These are phyloP conservation scores for Centrocercus urophasianus DNA, from an alignment of 2,113 vertebrate species.

Conservation along the genomic window DNA sequence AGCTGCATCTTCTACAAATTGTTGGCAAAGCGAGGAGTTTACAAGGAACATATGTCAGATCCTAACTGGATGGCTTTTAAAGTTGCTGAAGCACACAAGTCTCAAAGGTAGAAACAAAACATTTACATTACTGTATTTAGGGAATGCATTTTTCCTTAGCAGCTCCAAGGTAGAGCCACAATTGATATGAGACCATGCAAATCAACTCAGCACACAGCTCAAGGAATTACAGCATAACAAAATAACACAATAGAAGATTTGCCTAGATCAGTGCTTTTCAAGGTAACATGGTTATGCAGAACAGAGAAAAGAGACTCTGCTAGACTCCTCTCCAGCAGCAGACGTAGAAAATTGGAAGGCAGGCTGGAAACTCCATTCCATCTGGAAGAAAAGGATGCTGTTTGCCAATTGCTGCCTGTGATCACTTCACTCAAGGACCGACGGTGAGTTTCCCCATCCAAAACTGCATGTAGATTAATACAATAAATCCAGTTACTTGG, in stretches of 20 bases:
- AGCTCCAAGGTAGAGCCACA: background rate
- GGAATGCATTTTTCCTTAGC: background rate
- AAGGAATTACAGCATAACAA: background rate
- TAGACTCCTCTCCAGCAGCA: background rate
- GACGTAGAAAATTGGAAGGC: background rate
- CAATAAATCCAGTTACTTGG: background rate
- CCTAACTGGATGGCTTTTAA: background rate
- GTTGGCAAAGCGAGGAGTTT: background rate
- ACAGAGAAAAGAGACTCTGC: background rate
- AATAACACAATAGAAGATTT: background rate
- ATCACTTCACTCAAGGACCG: background rate
- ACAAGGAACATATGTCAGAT: background rate
- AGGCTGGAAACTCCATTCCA: background rate
- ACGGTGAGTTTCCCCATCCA: background rate
- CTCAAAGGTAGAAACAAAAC: background rate
- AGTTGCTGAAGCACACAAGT: background rate
- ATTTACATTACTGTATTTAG: background rate
- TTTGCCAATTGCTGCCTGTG: accelerated
- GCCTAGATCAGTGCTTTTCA: background rate
- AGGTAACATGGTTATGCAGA: accelerated
- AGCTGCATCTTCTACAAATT: background rate
- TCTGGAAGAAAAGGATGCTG: background rate
- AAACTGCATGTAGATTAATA: background rate
- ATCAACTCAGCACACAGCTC: background rate
- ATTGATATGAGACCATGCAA: background rate